Evolutionary conservation across 2,797 vertebrate genomes (phyloP).

Genomic region (Cossypha caffra): DNA sequence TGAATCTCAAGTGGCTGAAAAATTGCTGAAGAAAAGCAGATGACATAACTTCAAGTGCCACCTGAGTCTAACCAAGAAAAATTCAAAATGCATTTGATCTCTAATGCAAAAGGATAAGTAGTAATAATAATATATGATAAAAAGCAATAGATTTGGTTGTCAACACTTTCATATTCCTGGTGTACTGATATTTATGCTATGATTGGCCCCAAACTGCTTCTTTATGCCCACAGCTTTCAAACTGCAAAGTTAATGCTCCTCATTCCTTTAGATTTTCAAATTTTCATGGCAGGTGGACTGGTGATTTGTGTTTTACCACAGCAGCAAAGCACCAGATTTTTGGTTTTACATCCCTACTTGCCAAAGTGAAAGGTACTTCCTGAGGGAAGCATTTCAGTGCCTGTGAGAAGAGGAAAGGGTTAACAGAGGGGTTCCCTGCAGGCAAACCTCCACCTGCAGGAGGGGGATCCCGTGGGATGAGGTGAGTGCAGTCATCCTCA

Average conservation of each 20-base stretch:
- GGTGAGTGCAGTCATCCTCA: not conserved
- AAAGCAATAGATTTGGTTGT: not conserved
- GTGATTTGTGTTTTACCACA: not conserved
- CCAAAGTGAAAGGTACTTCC: not conserved
- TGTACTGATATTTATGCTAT: not conserved
- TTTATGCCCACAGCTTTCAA: not conserved
- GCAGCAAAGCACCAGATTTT: not conserved
- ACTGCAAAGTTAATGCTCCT: not conserved
- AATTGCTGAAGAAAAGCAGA: not conserved
- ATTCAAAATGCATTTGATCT: not conserved
- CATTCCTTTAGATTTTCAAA: not conserved
- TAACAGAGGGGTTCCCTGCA: not conserved
- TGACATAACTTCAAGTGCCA: not conserved
- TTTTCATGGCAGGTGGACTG: not conserved
- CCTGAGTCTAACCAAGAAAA: not conserved
- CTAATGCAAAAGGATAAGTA: not conserved
- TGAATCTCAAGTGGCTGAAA: not conserved
- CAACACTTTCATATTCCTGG: not conserved
- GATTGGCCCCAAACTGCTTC: not conserved
- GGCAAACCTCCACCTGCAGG: not conserved
- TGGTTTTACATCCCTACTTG: not conserved
- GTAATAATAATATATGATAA: not conserved
- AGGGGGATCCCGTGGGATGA: not conserved
- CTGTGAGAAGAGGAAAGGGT: not conserved
- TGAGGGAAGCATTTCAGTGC: not conserved